Conservation (phyloP, 2,113 vertebrate genomes). For the Chaetura pelagica region DNA sequence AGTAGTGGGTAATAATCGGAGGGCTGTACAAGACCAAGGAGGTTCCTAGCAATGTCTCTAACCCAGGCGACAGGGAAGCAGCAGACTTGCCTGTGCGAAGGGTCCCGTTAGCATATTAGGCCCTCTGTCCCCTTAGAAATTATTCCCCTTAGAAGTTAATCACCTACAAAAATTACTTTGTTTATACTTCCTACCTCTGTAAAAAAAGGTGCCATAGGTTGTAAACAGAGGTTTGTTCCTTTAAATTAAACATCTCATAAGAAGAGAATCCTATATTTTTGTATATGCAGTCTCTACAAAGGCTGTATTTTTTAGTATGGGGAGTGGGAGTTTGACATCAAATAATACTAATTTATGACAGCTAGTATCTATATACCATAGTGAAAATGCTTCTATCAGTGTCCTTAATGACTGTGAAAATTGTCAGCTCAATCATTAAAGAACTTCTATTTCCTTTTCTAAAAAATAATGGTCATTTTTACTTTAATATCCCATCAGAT, state of each 20-base stretch:
- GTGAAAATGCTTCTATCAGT: conserved; percentile 7
- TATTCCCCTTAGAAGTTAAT: no score
- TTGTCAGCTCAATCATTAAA: conserved; percentile 2
- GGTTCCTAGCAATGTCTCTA: no score
- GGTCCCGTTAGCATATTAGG: no score
- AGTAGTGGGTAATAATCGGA: no score
- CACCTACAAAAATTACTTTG: background rate
- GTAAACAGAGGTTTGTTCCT: background rate
- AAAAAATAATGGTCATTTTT: background rate
- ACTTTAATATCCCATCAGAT: conserved; percentile 3
- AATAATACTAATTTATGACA: conserved; percentile 20
- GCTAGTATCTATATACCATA: background rate
- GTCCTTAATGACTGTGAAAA: conserved; percentile 22
- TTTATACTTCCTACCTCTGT: background rate
- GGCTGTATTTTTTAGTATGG: background rate
- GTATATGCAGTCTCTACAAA: background rate
- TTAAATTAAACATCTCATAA: background rate
- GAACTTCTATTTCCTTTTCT: background rate
- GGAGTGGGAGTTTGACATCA: background rate
- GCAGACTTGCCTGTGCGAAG: no score
- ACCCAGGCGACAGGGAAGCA: no score
- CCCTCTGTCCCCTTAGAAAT: no score
- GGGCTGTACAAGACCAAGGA: no score
- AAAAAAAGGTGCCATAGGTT: background rate
- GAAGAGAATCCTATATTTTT: background rate